Percentiles rank a stretch among this genome's conserved stretches.
phyloP scores from a whole-genome alignment of 1,140 invertebrate species.

The Lordiphosa stackelbergi region DNA sequence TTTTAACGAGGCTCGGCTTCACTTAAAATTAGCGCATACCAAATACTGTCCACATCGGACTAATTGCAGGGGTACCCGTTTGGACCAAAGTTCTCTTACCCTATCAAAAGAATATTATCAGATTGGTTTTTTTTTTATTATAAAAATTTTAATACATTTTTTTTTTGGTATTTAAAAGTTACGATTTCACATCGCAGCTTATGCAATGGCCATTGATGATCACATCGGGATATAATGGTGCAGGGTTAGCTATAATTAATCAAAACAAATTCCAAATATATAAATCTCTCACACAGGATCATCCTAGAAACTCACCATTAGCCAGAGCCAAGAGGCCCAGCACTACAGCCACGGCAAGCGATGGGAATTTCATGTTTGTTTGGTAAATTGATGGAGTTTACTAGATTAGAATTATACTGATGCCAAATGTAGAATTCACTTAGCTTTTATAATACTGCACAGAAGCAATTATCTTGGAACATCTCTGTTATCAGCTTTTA shows the following conservation, averaged over 20 bases:
- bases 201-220: conserved; percentile 58
- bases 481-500: conserved; percentile 25
- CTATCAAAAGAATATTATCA: no score
- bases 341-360: conserved; percentile 55
- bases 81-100: no score
- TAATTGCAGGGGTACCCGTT: no score
- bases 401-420: conserved; percentile 32
- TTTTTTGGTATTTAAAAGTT: no score
- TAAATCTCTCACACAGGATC: background rate
- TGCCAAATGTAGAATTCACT: background rate
- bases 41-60: no score
- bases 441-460: conserved; percentile 25
- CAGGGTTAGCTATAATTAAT: conserved; percentile 18
- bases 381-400: conserved; percentile 15
- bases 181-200: conserved; percentile 47
- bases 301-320: conserved; percentile 55
- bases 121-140: no score
- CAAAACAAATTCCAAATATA: background rate
- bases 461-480: background rate
- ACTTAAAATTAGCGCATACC: no score
- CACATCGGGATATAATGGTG: conserved; percentile 55
- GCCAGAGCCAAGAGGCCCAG: conserved; percentile 54
- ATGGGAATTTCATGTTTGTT: conserved; percentile 60
- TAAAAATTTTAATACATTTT: no score
- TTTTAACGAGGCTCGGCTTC: no score